Conservation (phyloP, 2,888 invertebrate species). For the Pteria penguin region DNA sequence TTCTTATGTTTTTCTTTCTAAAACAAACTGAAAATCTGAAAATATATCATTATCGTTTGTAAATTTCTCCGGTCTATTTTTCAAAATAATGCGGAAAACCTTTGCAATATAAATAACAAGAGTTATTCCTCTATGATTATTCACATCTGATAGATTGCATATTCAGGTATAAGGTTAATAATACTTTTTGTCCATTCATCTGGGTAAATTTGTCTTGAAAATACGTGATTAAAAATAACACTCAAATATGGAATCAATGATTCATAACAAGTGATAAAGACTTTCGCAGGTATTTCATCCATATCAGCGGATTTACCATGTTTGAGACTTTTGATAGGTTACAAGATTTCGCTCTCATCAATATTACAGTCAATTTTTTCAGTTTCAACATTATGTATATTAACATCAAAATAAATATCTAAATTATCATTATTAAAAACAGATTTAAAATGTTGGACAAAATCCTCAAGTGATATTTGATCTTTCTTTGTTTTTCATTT, state of each 20-base stretch:
- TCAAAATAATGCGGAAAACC: no score
- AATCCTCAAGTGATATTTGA: background rate
- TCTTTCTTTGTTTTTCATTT: background rate
- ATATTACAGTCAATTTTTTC: conserved; percentile 10
- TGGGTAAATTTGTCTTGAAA: conserved; percentile 33
- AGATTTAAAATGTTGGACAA: no score
- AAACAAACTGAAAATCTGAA: conserved; percentile 16
- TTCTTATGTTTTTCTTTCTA: conserved; percentile 9
- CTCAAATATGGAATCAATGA: conserved; percentile 13
- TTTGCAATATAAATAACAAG: conserved; percentile 38
- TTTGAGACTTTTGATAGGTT: conserved; percentile 15
- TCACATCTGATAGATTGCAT: conserved; percentile 23
- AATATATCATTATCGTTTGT: conserved; percentile 19
- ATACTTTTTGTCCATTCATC: conserved; percentile 23
- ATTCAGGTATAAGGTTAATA: conserved; percentile 38
- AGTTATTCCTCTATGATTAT: conserved; percentile 41
- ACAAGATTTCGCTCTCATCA: conserved; percentile 5
- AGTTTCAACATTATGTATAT: background rate
- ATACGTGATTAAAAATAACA: conserved; percentile 29
- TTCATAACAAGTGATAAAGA: conserved; percentile 6
- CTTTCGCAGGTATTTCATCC: conserved; percentile 17
- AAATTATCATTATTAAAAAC: background rate
- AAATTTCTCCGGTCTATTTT: background rate
- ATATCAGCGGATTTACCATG: conserved; percentile 19
- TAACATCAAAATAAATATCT: background rate